Percentiles rank a stretch among this genome's conserved stretches.
Evolutionary conservation across 35 echinoderm and acorn worm species (phyloP).

Genomic region (Amphiura filiformis): DNA sequence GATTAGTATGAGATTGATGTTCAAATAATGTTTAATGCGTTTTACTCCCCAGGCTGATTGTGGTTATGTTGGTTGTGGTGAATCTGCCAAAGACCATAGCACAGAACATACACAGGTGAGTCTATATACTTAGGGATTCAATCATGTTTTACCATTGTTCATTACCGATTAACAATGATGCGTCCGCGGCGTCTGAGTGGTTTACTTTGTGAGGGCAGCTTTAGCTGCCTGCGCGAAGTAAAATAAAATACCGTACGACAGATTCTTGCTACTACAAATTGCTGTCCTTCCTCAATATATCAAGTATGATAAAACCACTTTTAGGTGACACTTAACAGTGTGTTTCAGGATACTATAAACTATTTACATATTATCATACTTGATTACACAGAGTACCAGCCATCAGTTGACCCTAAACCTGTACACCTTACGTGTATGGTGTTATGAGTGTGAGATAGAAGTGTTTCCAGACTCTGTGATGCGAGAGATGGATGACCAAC

Average conservation of each 20-base stretch:
- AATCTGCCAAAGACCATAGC: slow-evolving; percentile 74
- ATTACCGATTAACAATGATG: too few relatives aligned
- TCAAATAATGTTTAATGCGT: not conserved
- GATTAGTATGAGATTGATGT: too few relatives aligned
- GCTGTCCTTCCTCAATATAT: not conserved
- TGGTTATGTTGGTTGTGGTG: slow-evolving; percentile 85
- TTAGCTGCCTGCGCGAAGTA: too few relatives aligned
- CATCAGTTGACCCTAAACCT: slow-evolving; percentile 83
- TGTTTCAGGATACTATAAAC: not conserved
- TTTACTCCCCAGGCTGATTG: slow-evolving; percentile 54
- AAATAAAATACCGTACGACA: not conserved
- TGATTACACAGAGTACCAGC: slow-evolving; percentile 6
- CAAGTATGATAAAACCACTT: not conserved
- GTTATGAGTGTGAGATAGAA: slow-evolving; percentile 81
- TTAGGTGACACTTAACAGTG: not conserved
- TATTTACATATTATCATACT: too few relatives aligned
- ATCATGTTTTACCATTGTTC: too few relatives aligned
- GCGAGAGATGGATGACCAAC: not conserved
- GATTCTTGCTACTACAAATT: too few relatives aligned
- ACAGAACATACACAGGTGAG: slow-evolving; percentile 74
- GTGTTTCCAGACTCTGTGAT: slow-evolving; percentile 49
- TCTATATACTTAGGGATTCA: too few relatives aligned
- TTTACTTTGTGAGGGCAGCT: too few relatives aligned
- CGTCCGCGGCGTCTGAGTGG: too few relatives aligned
- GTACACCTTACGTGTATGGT: slow-evolving; percentile 68